Percentiles rank a stretch among this genome's conserved stretches.
Evolutionary conservation across 2,797 vertebrate genomes (phyloP).

Genomic region (Morelia viridis): DNA sequence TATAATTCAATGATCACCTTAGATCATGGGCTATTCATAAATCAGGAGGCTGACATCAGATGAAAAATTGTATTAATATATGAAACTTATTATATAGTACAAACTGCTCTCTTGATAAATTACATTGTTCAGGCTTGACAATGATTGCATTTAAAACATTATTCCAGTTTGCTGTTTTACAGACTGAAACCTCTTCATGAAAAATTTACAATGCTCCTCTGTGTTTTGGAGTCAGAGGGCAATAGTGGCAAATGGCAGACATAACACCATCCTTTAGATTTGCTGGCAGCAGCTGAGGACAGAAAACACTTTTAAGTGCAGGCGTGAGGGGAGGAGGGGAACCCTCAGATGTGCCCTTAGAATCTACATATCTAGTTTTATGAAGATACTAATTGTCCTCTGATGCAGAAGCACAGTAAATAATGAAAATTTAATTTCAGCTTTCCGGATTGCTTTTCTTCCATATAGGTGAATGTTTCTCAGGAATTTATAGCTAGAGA

Average conservation of each 20-base stretch:
- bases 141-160: constrained; percentile 99
- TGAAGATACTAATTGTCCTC: constrained; percentile 94
- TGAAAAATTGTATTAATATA: constrained; percentile 99
- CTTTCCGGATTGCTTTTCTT: constrained; percentile 79
- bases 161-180: constrained; percentile 95
- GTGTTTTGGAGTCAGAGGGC: constrained; percentile 85
- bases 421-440: constrained; percentile 97
- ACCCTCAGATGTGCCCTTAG: constrained; percentile 60
- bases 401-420: constrained; percentile 86
- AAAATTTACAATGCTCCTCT: constrained; percentile 92
- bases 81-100: constrained; percentile 99
- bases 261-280: constrained; percentile 78
- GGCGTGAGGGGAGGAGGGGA: constrained; percentile 43
- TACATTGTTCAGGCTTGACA: constrained; percentile 99
- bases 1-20: constrained; percentile 99
- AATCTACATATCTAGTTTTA: constrained; percentile 82
- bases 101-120: constrained; percentile 99
- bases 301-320: constrained; percentile 70
- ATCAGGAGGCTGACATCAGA: constrained; percentile 98
- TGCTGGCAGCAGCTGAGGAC: constrained; percentile 75
- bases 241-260: constrained; percentile 85
- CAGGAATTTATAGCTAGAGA: constrained; percentile 81
- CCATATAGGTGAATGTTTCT: constrained; percentile 85
- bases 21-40: constrained; percentile 98
- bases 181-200: constrained; percentile 91